These are phyloP conservation scores for Catocala nupta DNA, from an alignment of 2,888 invertebrate genomes.

Conservation along the genomic window DNA sequence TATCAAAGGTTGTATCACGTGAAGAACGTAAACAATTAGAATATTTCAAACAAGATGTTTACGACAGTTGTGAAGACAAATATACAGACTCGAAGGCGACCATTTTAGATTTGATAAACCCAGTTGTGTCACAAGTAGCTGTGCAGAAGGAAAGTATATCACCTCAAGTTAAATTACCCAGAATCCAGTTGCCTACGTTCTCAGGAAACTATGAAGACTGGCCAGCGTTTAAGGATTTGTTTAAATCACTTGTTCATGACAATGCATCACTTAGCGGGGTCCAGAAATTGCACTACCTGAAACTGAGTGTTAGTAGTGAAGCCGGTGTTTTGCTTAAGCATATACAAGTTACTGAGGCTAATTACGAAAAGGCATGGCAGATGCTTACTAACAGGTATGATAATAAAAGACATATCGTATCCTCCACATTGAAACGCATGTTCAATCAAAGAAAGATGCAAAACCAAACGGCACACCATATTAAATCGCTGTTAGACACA, in stretches of 20 bases:
- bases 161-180: background rate
- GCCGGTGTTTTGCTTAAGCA: background rate
- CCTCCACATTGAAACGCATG: constrained; percentile 2
- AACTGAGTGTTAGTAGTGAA: background rate
- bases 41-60: too few species aligned
- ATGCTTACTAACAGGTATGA: constrained; percentile 1
- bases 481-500: constrained; percentile 11
- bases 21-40: too few species aligned
- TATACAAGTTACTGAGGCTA: constrained; percentile 6
- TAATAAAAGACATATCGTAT: background rate
- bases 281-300: background rate
- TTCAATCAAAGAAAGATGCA: constrained; percentile 8
- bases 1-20: too few species aligned
- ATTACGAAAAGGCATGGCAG: constrained; percentile 8
- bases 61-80: too few species aligned
- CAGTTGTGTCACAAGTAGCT: too few species aligned
- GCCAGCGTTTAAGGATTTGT: background rate
- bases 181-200: constrained; percentile 3
- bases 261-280: background rate
- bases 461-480: constrained; percentile 1
- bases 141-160: background rate
- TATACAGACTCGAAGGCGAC: too few species aligned
- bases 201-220: background rate
- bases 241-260: background rate
- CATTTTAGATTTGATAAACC: too few species aligned